Percentiles rank a stretch among this genome's conserved stretches.
These are phyloP conservation scores for Sesamia nonagrioides DNA, from an alignment of 1,140 invertebrate species.

Conservation along the genomic window DNA sequence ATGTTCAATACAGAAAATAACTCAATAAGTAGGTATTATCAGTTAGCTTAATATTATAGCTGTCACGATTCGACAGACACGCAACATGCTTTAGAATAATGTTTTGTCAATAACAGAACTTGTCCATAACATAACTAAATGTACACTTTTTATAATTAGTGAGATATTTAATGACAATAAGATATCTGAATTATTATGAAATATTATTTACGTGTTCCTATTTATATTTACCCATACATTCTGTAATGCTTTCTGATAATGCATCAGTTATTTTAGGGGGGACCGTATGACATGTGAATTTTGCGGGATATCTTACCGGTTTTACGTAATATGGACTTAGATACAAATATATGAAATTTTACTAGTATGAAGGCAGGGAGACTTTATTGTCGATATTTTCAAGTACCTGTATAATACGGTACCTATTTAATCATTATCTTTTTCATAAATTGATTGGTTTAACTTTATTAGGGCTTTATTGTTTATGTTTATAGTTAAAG, in stretches of 20 bases:
- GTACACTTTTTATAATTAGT: constrained; percentile 54
- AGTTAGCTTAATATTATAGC: constrained; percentile 40
- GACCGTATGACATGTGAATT: no score
- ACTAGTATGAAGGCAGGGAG: constrained; percentile 28
- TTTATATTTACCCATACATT: constrained; percentile 63
- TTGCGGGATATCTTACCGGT: no score
- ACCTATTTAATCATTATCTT: neutral
- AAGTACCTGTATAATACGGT: neutral
- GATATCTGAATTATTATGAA: constrained; percentile 50
- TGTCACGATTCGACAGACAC: constrained; percentile 60
- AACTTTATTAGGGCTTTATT: neutral
- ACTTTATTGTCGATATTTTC: constrained; percentile 50
- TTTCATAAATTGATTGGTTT: neutral
- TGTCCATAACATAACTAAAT: constrained; percentile 62
- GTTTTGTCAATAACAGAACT: constrained; percentile 74
- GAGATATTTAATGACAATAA: constrained; percentile 49
- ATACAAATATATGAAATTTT: neutral
- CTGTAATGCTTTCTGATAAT: constrained; percentile 48
- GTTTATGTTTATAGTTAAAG: no score
- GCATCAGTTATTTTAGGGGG: neutral
- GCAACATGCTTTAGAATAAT: constrained; percentile 76
- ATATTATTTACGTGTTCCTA: constrained; percentile 53
- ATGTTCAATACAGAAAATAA: constrained; percentile 25
- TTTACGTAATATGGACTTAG: neutral
- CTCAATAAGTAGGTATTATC: constrained; percentile 19